Percentiles rank a stretch among this genome's conserved stretches.
Conservation (phyloP, 2,888 invertebrate genomes). For the Drosophila trichaetosa region DNA sequence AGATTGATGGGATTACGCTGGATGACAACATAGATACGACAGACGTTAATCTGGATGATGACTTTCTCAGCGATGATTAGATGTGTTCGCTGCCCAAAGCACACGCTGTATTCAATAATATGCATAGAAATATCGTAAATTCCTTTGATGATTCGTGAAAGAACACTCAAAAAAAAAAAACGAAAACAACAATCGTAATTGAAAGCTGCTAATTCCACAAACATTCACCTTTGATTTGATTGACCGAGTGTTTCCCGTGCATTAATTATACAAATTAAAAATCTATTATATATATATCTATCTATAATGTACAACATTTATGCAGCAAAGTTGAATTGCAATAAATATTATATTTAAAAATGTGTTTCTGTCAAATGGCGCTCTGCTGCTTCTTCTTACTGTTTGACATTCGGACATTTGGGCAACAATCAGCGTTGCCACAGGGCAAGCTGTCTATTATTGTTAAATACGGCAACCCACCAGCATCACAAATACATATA, state of each 20-base stretch:
- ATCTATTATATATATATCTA: slow-evolving; percentile 55
- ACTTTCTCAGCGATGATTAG: slow-evolving; percentile 87
- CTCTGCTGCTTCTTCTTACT: slow-evolving; percentile 11
- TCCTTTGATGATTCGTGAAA: slow-evolving; percentile 44
- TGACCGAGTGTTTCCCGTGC: slow-evolving; percentile 64
- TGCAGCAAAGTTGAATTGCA: slow-evolving; percentile 47
- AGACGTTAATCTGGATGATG: slow-evolving; percentile 90
- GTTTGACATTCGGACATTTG: slow-evolving; percentile 17
- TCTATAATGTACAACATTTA: slow-evolving; percentile 60
- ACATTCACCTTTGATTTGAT: slow-evolving; percentile 69
- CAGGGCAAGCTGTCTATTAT: slow-evolving; percentile 32
- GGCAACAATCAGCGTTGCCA: slow-evolving; percentile 41
- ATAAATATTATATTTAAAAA: slow-evolving; percentile 53
- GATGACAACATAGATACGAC: slow-evolving; percentile 92
- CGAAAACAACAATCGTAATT: slow-evolving; percentile 43
- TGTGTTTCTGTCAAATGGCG: not conserved
- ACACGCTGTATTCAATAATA: slow-evolving; percentile 46
- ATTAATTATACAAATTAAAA: slow-evolving; percentile 62
- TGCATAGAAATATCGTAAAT: slow-evolving; percentile 47
- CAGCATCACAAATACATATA: slow-evolving; percentile 40
- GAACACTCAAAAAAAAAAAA: slow-evolving; percentile 12
- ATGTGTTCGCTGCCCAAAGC: slow-evolving; percentile 17
- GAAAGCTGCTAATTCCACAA: slow-evolving; percentile 64
- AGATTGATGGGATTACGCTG: slow-evolving; percentile 92
- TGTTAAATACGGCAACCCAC: slow-evolving; percentile 47